phyloP scores from a whole-genome alignment of 2,113 vertebrate genomes.

The Leiothrix lutea region DNA sequence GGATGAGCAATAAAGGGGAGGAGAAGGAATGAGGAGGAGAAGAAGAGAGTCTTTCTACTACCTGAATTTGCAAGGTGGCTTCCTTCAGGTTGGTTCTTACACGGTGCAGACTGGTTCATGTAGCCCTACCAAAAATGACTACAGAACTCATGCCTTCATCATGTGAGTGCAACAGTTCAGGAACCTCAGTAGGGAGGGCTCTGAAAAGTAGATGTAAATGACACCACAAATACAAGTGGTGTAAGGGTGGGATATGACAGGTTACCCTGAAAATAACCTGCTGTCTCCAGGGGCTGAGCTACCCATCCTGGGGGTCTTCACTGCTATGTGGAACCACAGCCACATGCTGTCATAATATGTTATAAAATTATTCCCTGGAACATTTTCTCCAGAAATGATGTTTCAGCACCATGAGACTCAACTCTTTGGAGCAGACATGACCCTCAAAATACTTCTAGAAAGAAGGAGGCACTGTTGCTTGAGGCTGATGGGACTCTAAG shows the following conservation, averaged over 20 bases:
- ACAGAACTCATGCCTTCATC: background rate
- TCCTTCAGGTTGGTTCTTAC: background rate
- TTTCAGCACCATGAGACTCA: background rate
- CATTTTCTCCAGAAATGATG: background rate
- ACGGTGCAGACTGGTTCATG: background rate
- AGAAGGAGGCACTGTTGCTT: background rate
- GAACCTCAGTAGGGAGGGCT: background rate
- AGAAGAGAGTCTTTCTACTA: background rate
- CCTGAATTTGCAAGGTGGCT: background rate
- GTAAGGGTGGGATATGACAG: background rate
- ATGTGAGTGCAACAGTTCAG: background rate
- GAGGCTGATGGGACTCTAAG: background rate
- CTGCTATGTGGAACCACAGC: background rate
- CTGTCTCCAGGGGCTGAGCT: background rate
- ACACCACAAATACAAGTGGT: background rate
- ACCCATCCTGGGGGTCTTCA: background rate
- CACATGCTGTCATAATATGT: background rate
- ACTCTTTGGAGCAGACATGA: background rate
- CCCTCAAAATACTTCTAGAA: background rate
- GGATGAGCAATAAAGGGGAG: background rate
- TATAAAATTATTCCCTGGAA: background rate
- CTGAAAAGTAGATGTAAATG: background rate
- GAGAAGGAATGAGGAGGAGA: background rate
- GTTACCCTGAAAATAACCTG: background rate
- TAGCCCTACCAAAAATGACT: background rate